phyloP scores from a whole-genome alignment of 2,797 vertebrate genomes.

The Choloepus didactylus region DNA sequence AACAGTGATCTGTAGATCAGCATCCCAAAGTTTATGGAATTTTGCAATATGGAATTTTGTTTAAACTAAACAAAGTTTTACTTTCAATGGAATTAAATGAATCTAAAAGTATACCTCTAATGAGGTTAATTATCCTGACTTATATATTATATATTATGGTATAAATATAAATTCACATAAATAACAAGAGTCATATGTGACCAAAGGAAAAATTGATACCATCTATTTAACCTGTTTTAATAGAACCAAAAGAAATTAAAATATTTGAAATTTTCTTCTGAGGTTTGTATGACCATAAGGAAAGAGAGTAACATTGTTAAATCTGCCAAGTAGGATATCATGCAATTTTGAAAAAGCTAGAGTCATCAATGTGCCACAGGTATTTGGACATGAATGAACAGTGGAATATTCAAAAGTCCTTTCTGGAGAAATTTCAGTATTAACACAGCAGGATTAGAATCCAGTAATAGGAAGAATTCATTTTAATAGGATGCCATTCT shows the following conservation, averaged over 20 bases:
- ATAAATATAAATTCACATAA: conserved; percentile 20
- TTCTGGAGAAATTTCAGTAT: neutral
- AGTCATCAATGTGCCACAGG: neutral
- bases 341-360: neutral
- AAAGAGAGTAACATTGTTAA: neutral
- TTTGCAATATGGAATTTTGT: neutral
- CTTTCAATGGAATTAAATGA: conserved; percentile 42
- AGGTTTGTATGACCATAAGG: neutral
- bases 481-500: neutral
- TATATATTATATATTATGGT: neutral
- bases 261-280: neutral
- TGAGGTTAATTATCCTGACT: neutral
- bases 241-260: neutral
- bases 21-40: conserved; percentile 24
- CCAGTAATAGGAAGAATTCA: neutral
- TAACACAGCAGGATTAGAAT: neutral
- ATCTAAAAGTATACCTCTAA: neutral
- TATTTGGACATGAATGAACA: neutral
- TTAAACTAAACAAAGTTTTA: conserved; percentile 18
- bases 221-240: neutral
- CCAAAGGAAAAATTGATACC: neutral
- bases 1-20: conserved; percentile 32
- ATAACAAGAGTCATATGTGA: neutral
- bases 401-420: neutral
- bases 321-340: neutral